Percentiles rank a stretch among this genome's conserved stretches.
Evolutionary conservation across 2,113 vertebrate species (phyloP).

Genomic region (Rhea americana): DNA sequence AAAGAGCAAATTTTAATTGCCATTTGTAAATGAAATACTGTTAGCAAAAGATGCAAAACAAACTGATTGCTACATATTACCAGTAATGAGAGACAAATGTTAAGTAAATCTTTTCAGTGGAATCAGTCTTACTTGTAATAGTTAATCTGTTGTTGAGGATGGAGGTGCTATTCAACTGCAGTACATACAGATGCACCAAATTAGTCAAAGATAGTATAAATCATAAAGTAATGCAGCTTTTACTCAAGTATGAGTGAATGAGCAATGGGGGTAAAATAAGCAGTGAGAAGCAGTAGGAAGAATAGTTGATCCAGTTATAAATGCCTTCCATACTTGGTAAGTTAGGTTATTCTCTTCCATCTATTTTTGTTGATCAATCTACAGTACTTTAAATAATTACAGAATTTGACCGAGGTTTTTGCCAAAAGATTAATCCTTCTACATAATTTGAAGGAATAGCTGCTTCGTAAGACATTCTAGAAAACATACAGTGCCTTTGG

Average conservation of each 20-base stretch:
- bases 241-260: background rate
- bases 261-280: background rate
- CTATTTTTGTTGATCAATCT: background rate
- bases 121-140: background rate
- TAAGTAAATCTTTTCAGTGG: background rate
- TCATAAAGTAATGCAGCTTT: background rate
- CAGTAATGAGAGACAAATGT: background rate
- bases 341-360: too few species aligned
- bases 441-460: too few species aligned
- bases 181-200: background rate
- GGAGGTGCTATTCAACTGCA: background rate
- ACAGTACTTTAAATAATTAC: background rate
- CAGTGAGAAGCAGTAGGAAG: background rate
- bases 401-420: background rate
- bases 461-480: background rate
- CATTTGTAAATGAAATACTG: background rate
- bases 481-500: too few species aligned
- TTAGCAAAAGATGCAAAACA: background rate
- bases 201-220: background rate
- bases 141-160: background rate
- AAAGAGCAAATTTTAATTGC: slow-evolving; percentile 4
- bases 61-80: background rate
- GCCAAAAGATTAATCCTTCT: background rate
- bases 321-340: background rate
- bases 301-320: background rate